Conservation (phyloP, 2,797 vertebrate genomes). For the Champsocephalus esox region DNA sequence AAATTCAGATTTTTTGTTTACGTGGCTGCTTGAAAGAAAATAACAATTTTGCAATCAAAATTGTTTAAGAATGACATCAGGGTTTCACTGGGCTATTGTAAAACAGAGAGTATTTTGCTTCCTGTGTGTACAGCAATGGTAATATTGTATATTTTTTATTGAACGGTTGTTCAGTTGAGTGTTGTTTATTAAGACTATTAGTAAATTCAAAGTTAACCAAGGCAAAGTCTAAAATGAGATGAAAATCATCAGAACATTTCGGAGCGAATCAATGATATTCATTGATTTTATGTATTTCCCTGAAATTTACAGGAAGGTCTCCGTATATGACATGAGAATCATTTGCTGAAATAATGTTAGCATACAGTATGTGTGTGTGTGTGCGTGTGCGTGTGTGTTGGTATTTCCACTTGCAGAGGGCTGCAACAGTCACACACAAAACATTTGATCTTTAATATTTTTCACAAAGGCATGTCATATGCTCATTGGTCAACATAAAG, state of each 20-base stretch:
- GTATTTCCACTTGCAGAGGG: slow-evolving; percentile 25
- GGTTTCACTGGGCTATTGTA: too few species aligned
- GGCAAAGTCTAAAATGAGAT: neutral
- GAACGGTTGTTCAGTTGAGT: neutral
- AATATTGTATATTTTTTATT: neutral
- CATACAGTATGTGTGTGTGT: slow-evolving; percentile 10
- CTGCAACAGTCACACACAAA: slow-evolving; percentile 36
- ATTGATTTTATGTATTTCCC: slow-evolving; percentile 25
- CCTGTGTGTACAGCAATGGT: slow-evolving; percentile 1
- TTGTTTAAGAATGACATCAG: neutral
- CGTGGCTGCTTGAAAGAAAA: slow-evolving; percentile 16
- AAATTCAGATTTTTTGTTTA: neutral
- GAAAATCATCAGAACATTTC: too few species aligned
- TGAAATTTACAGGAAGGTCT: slow-evolving; percentile 62
- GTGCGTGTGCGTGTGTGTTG: slow-evolving; percentile 39
- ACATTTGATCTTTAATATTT: slow-evolving; percentile 18
- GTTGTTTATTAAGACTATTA: neutral
- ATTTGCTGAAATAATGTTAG: slow-evolving; percentile 42
- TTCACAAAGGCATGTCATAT: slow-evolving; percentile 14
- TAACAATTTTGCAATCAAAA: slow-evolving; percentile 19
- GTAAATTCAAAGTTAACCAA: slow-evolving; percentile 14
- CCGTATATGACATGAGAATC: slow-evolving; percentile 53
- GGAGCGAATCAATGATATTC: too few species aligned
- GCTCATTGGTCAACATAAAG: slow-evolving; percentile 24
- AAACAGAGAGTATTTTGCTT: neutral